phyloP scores from a whole-genome alignment of 2,797 vertebrate genomes.

The Darevskia mixta region DNA sequence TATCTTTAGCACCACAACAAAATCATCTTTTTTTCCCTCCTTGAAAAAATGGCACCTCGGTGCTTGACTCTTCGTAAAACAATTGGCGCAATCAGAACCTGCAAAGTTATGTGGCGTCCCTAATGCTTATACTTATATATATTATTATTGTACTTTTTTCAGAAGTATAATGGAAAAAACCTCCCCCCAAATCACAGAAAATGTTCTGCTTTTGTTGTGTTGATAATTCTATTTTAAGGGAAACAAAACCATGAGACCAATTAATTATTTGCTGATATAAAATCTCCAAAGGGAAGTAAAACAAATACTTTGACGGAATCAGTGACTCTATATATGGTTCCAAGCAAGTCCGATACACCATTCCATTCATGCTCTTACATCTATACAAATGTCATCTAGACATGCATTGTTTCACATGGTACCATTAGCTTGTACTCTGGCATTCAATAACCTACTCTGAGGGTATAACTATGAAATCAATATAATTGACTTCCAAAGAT shows the following conservation, averaged over 20 bases:
- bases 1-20: neutral
- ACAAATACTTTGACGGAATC: conserved; percentile 40
- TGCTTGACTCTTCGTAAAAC: neutral
- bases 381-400: conserved; percentile 15
- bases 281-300: conserved; percentile 47
- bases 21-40: neutral
- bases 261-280: conserved; percentile 34
- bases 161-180: neutral
- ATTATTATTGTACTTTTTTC: conserved; percentile 2
- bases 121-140: no score
- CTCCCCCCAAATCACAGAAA: conserved; percentile 36
- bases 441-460: conserved; percentile 22
- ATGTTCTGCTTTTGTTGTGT: conserved; percentile 29
- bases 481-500: conserved; percentile 39
- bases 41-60: neutral
- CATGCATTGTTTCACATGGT: conserved; percentile 4
- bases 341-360: conserved; percentile 20
- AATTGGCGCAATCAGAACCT: neutral
- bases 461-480: conserved; percentile 28
- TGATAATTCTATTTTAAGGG: conserved; percentile 41
- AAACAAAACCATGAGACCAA: conserved; percentile 22
- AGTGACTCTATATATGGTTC: conserved; percentile 25
- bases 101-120: neutral
- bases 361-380: neutral
- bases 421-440: conserved; percentile 42